Evolutionary conservation across 1,140 invertebrate genomes (phyloP).

Genomic region (Telenomus remus): DNA sequence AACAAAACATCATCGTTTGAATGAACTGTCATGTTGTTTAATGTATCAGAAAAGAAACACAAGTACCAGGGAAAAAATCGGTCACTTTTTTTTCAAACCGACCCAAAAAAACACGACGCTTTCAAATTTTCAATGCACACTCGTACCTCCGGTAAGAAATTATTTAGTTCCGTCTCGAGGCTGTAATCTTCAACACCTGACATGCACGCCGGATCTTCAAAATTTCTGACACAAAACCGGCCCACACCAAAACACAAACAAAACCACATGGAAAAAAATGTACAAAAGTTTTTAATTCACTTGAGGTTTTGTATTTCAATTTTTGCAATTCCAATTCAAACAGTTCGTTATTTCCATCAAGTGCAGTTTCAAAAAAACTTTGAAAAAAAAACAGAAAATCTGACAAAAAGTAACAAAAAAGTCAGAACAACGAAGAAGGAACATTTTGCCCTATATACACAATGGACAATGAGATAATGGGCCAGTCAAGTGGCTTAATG

Average conservation of each 20-base stretch:
- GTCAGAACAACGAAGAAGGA: conserved; percentile 12
- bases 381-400: no score
- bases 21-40: conserved; percentile 30
- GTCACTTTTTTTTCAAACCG: conserved; percentile 24
- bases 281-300: conserved; percentile 6
- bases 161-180: conserved; percentile 46
- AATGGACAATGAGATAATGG: conserved; percentile 54
- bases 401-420: conserved; percentile 32
- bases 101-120: not conserved
- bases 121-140: conserved; percentile 2
- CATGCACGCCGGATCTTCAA: conserved; percentile 9
- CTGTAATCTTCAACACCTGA: conserved; percentile 48
- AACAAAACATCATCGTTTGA: conserved; percentile 21
- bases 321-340: conserved; percentile 15
- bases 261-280: not conserved
- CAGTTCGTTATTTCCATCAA: conserved; percentile 42
- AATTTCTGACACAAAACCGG: conserved; percentile 2
- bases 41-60: conserved; percentile 20
- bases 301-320: conserved; percentile 3
- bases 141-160: conserved; percentile 36
- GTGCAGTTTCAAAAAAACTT: no score
- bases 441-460: conserved; percentile 53
- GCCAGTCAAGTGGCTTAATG: conserved; percentile 56
- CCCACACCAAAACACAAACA: conserved; percentile 17
- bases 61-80: conserved; percentile 25